Evolutionary conservation across 2,797 vertebrate genomes (phyloP).

Genomic region (Phoeniculus purpureus): DNA sequence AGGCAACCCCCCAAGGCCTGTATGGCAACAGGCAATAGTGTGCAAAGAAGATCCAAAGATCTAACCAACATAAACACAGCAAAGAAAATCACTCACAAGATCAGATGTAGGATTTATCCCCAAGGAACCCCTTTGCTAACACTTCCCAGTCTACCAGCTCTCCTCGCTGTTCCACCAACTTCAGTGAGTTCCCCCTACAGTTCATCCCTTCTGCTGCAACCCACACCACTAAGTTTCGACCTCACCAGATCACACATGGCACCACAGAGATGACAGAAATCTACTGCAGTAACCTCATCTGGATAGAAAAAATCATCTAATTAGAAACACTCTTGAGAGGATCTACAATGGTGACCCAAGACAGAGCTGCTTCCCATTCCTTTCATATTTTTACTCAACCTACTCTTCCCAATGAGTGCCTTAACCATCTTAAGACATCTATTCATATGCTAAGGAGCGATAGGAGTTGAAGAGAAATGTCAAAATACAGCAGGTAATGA

Average conservation of each 20-base stretch:
- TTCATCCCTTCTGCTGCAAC: background rate
- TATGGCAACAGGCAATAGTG: too few species aligned
- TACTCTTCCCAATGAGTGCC: background rate
- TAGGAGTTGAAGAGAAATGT: background rate
- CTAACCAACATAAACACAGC: background rate
- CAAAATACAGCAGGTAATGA: background rate
- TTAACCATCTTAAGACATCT: background rate
- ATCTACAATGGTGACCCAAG: background rate
- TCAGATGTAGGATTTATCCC: background rate
- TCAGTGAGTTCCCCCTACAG: background rate
- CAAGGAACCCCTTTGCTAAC: background rate
- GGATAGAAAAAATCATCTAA: too few species aligned
- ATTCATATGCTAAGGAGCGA: background rate
- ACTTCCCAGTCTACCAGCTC: background rate
- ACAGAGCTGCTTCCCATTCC: background rate
- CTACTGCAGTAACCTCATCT: background rate
- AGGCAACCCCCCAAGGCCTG: background rate
- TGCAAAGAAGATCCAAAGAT: background rate
- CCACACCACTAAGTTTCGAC: background rate
- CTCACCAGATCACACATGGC: accelerated
- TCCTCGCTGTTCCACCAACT: background rate
- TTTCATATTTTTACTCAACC: background rate
- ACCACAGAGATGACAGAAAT: background rate
- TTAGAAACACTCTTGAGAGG: background rate
- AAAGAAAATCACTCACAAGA: background rate